These are phyloP conservation scores for Brachionus manjavacas DNA, from an alignment of 1,140 invertebrate species.

Conservation along the genomic window DNA sequence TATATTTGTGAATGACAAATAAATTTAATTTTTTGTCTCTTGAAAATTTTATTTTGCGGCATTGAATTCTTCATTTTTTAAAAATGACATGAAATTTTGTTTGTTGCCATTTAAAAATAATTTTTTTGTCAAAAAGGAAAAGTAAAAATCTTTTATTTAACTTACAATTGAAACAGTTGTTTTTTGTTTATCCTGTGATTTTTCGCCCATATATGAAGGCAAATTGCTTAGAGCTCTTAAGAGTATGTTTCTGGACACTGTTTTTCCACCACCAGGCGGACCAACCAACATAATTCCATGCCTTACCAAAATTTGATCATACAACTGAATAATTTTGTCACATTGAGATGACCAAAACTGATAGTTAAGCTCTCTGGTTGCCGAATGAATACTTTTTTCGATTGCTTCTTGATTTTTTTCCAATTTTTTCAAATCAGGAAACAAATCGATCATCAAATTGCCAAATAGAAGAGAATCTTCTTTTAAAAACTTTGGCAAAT, in stretches of 20 bases:
- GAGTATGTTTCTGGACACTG: slow-evolving; percentile 54
- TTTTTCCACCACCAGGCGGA: slow-evolving; percentile 60
- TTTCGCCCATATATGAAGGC: neutral
- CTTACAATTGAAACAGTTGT: neutral
- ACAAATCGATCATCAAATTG: slow-evolving; percentile 75
- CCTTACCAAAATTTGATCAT: slow-evolving; percentile 54
- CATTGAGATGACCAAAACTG: slow-evolving; percentile 5
- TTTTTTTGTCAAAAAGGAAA: too few species aligned
- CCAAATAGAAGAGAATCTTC: slow-evolving; percentile 75
- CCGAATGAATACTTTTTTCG: neutral
- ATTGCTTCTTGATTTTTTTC: slow-evolving; percentile 32
- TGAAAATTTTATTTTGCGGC: too few species aligned
- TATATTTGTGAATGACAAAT: too few species aligned
- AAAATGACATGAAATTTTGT: too few species aligned
- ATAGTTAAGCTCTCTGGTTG: slow-evolving; percentile 26
- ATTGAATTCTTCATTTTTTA: too few species aligned
- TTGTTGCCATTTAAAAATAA: too few species aligned
- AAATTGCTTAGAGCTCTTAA: slow-evolving; percentile 48
- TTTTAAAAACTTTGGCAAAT: slow-evolving; percentile 72
- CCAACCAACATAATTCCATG: slow-evolving; percentile 64
- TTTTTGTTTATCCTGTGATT: neutral
- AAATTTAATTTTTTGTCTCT: too few species aligned
- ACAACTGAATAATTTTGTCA: slow-evolving; percentile 36
- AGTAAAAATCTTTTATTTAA: neutral
- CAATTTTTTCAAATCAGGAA: slow-evolving; percentile 62